Evolutionary conservation across 2,797 vertebrate species (phyloP).

Genomic region (Sebastes iracundus): DNA sequence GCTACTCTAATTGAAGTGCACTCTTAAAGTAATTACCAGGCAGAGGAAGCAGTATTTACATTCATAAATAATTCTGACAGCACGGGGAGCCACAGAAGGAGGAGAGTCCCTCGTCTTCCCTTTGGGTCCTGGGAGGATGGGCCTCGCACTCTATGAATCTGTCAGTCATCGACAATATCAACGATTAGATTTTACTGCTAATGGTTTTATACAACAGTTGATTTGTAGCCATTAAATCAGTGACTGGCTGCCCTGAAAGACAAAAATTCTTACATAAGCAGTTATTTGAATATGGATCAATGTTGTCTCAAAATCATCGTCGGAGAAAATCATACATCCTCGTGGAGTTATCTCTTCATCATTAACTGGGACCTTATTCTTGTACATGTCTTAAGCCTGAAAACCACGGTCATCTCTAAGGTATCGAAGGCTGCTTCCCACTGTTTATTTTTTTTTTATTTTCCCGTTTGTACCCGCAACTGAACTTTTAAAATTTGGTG

Average conservation of each 20-base stretch:
- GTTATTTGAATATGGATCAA: slow-evolving; percentile 18
- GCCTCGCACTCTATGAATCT: slow-evolving; percentile 35
- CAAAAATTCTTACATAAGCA: slow-evolving; percentile 4
- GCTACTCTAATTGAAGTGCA: slow-evolving; percentile 81
- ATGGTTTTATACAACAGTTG: slow-evolving; percentile 21
- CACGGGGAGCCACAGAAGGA: slow-evolving; percentile 37
- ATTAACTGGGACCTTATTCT: neutral
- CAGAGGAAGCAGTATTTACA: slow-evolving; percentile 76
- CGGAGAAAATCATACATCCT: neutral
- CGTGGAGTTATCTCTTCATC: neutral
- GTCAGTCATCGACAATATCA: slow-evolving; percentile 50
- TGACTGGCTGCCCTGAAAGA: neutral
- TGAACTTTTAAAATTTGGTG: too few relatives aligned
- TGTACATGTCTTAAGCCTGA: neutral
- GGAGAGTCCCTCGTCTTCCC: slow-evolving; percentile 26
- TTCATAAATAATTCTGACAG: slow-evolving; percentile 78
- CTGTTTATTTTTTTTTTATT: slow-evolving; percentile 46
- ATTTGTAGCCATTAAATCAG: slow-evolving; percentile 22
- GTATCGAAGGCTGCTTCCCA: neutral
- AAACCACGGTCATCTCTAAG: neutral
- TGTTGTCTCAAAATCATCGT: slow-evolving; percentile 2
- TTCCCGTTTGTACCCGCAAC: accelerated
- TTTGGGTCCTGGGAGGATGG: slow-evolving; percentile 33
- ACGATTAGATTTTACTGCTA: slow-evolving; percentile 31
- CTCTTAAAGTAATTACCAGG: slow-evolving; percentile 82